Conservation (phyloP, 1,140 invertebrate species). For the Pentalonia nigronervosa region DNA sequence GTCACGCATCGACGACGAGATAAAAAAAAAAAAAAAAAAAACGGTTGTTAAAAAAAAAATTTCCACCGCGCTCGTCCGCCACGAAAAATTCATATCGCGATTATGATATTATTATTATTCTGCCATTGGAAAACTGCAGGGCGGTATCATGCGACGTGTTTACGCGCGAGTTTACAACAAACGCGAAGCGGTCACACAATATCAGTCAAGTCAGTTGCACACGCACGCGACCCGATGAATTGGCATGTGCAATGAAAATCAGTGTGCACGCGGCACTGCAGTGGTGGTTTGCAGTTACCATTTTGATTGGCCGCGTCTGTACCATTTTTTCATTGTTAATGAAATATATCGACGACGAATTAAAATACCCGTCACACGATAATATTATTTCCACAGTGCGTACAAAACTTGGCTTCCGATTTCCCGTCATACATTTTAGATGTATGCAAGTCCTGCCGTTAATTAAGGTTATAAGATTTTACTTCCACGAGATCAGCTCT, state of each 20-base stretch:
- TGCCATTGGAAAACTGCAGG: background rate
- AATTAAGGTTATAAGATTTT: background rate
- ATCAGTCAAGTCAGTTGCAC: background rate
- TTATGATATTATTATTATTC: background rate
- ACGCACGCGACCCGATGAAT: constrained; percentile 2
- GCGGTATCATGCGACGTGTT: background rate
- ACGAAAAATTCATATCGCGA: background rate
- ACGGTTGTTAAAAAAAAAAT: background rate
- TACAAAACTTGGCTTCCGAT: background rate
- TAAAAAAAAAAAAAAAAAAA: no score
- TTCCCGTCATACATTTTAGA: background rate
- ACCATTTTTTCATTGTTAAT: background rate
- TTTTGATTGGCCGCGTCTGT: background rate
- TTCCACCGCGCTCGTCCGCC: background rate
- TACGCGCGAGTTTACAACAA: background rate
- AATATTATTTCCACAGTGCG: background rate
- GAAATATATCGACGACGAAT: background rate
- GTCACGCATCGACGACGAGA: background rate
- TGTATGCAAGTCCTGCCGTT: background rate
- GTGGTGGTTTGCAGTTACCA: background rate
- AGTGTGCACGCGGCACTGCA: background rate
- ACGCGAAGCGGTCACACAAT: background rate
- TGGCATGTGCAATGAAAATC: background rate
- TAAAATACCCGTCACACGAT: background rate
- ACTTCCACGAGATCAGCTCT: background rate